Percentiles rank a stretch among this genome's conserved stretches.
phyloP scores from a whole-genome alignment of 2,888 invertebrate species.

The Drosophila mayaguana region DNA sequence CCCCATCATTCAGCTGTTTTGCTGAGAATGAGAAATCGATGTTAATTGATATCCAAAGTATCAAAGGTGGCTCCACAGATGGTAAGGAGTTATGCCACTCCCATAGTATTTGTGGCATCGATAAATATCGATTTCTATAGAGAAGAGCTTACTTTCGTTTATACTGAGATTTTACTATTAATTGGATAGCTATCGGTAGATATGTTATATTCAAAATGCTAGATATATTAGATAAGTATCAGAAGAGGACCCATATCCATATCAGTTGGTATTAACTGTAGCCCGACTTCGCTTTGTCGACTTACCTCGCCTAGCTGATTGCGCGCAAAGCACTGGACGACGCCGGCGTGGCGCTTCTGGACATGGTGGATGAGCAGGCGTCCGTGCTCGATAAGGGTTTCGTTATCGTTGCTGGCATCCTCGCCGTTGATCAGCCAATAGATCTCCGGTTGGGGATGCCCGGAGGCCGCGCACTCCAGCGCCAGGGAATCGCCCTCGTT shows the following conservation, averaged over 20 bases:
- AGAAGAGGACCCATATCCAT: not conserved
- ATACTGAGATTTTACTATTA: too few species aligned
- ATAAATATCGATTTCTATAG: too few species aligned
- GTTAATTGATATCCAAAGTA: too few species aligned
- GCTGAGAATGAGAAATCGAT: too few species aligned
- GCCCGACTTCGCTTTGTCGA: not conserved
- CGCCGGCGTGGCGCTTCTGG: constrained; percentile 94
- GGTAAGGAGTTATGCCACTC: too few species aligned
- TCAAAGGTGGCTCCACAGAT: too few species aligned
- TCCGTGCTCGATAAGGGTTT: constrained; percentile 85
- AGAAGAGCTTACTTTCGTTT: too few species aligned
- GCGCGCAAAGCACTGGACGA: constrained; percentile 95
- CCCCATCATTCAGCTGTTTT: too few species aligned
- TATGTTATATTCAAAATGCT: too few species aligned
- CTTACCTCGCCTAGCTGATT: constrained; percentile 91
- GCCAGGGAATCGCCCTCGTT: constrained; percentile 86
- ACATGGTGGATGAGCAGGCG: constrained; percentile 89
- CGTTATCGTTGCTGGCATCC: constrained; percentile 87
- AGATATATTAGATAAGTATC: too few species aligned
- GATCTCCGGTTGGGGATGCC: constrained; percentile 91
- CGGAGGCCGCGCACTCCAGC: constrained; percentile 88
- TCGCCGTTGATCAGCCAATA: constrained; percentile 95
- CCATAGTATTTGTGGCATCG: too few species aligned
- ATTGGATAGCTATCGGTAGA: too few species aligned
- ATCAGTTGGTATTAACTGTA: not conserved